Evolutionary conservation across 2,113 vertebrate genomes (phyloP).

Genomic region (Toxotes jaculatrix): DNA sequence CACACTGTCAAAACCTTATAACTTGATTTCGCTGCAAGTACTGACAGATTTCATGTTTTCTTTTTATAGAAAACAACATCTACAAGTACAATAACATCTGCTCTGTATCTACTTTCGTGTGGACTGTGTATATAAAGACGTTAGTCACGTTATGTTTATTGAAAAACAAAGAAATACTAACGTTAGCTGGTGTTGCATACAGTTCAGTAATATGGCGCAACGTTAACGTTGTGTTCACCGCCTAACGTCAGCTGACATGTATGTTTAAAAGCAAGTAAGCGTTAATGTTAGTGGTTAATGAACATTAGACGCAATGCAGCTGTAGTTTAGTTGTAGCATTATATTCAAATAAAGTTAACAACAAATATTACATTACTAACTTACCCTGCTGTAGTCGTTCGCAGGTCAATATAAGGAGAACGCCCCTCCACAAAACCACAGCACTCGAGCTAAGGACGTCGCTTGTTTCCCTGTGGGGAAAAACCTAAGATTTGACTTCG

Average conservation of each 20-base stretch:
- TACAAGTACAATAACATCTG: background rate
- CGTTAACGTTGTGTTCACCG: background rate
- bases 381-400: background rate
- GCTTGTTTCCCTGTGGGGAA: background rate
- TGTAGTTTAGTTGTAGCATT: no score
- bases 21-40: no score
- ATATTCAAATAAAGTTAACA: background rate
- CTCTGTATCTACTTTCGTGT: background rate
- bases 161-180: background rate
- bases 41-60: no score
- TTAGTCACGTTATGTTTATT: background rate
- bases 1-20: no score
- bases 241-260: background rate
- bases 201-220: background rate
- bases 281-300: background rate
- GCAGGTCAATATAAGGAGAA: background rate
- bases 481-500: slow-evolving; percentile 63
- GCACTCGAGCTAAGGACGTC: background rate
- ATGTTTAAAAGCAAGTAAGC: background rate
- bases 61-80: background rate
- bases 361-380: background rate
- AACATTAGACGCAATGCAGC: no score
- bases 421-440: background rate
- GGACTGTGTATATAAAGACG: background rate
- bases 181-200: background rate